Base-by-base conservation (phyloP, 2,113 vertebrate species). In the Hemiscyllium ocellatum region DNA sequence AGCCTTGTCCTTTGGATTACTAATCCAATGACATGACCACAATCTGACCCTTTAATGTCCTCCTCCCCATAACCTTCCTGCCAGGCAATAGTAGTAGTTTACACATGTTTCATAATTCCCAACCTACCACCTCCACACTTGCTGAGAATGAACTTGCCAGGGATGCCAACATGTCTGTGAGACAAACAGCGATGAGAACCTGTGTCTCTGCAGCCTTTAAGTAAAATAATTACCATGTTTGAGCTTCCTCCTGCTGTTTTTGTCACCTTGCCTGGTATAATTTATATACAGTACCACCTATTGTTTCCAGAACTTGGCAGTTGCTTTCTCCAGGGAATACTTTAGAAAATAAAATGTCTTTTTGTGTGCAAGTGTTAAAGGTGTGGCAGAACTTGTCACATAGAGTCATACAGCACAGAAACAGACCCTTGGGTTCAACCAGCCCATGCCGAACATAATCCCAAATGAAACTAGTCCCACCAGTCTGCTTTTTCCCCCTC, bases 11-110 rank as follows among this genome's bases (percentile, higher is more conserved):
- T 61, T 61, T 61, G 56, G 56, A 61, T 61, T 12, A 61, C 56
- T 10, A 61, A 61, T 12, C 56, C 56, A 61, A 61, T 61, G 56
- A 61, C 1, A 12, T 61, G 56, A 61, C 56, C 56, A 12, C 56
- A 10, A 61, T 7, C 56, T 61, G 56, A 0, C 56, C 56, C 37
- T 83, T 83, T 83, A 22, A 42, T 4, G 96, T 69, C 95, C 96
- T 97, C 96, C 97, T 93, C 96, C 96, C 96, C 56, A 96, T 68
- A 83, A 66, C 96, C 96, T 68, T 97, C 96, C 97, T 96, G 66
- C 96, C 96, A 96, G 80, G 42, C 4, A 42, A 13, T 4, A 3
- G 15, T 0, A 1, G 15, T 0, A 20, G n/a, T 83, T 83, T 4
- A 83, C 2, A n/a, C n/a, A 12, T 42, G n/a, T 83, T 83, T 20